Evolutionary conservation across 1,140 invertebrate species (phyloP).

Genomic region (Diploscapter pachys): DNA sequence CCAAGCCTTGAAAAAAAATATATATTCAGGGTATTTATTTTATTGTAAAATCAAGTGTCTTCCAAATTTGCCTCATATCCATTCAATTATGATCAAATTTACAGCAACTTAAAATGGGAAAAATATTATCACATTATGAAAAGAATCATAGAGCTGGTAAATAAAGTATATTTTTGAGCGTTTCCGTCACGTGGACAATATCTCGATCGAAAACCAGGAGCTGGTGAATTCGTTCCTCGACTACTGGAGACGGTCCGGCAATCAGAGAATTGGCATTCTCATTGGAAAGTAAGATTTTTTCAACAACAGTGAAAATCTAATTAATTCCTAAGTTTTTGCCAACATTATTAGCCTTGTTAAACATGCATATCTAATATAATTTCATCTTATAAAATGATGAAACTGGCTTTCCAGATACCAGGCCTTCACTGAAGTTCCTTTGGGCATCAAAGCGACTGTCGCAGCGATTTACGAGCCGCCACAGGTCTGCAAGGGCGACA

Average conservation of each 20-base stretch:
- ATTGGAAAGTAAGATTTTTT: constrained; percentile 78
- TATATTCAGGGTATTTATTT: too few relatives aligned
- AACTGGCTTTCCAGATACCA: constrained; percentile 60
- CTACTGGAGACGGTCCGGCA: constrained; percentile 89
- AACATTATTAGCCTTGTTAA: not conserved
- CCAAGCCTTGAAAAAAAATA: constrained; percentile 15
- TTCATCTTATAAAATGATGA: too few relatives aligned
- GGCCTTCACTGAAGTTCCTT: constrained; percentile 82
- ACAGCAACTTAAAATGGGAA: too few relatives aligned
- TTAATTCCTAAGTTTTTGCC: too few relatives aligned
- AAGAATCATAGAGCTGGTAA: too few relatives aligned
- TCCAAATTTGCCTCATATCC: constrained; percentile 22
- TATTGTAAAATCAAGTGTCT: constrained; percentile 30
- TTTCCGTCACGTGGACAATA: constrained; percentile 95
- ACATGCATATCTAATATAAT: constrained; percentile 1
- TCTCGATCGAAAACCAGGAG: constrained; percentile 90
- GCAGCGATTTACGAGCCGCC: constrained; percentile 96
- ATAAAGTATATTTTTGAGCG: constrained; percentile 63
- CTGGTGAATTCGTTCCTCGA: constrained; percentile 92
- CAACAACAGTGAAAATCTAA: not conserved
- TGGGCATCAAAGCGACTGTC: constrained; percentile 87
- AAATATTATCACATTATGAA: too few relatives aligned
- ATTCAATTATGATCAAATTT: constrained; percentile 63
- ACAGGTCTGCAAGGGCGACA: constrained; percentile 58
- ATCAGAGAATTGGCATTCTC: constrained; percentile 87